Evolutionary conservation across 2,113 vertebrate genomes (phyloP).

Genomic region (Hemichromis elongatus): DNA sequence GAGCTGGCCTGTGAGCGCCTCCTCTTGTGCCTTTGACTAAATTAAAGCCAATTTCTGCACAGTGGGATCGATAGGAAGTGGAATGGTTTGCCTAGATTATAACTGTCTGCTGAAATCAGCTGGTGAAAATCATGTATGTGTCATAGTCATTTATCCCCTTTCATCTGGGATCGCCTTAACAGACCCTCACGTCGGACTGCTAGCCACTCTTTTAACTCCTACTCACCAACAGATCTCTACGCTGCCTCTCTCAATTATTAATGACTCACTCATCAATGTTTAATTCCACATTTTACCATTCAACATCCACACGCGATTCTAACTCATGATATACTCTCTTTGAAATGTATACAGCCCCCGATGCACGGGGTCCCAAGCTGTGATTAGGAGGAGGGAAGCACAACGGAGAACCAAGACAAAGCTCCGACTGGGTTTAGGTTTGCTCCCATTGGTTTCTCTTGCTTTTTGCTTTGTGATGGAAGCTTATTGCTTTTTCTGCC

Average conservation of each 20-base stretch:
- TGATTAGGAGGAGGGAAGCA: neutral
- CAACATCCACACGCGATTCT: neutral
- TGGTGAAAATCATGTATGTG: too few relatives aligned
- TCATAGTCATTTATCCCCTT: neutral
- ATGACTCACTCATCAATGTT: conserved; percentile 18
- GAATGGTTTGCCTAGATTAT: neutral
- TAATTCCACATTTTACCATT: neutral
- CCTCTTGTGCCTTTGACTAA: neutral
- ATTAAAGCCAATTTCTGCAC: fast-evolving
- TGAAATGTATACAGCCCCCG: neutral
- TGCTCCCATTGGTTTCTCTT: neutral
- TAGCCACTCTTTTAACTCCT: neutral
- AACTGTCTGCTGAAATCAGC: neutral
- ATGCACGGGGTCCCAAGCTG: neutral
- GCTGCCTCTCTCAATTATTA: conserved; percentile 11
- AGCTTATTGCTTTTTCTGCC: neutral
- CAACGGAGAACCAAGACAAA: neutral
- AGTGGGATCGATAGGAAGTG: neutral
- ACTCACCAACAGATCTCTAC: neutral
- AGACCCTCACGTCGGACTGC: neutral
- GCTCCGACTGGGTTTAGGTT: neutral
- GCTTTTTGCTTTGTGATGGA: neutral
- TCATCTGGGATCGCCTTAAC: neutral
- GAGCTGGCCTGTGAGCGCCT: fast-evolving
- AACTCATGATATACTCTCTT: neutral